Conservation (phyloP, 2,888 invertebrate genomes). For the Hirtodrosophila trivittata region DNA sequence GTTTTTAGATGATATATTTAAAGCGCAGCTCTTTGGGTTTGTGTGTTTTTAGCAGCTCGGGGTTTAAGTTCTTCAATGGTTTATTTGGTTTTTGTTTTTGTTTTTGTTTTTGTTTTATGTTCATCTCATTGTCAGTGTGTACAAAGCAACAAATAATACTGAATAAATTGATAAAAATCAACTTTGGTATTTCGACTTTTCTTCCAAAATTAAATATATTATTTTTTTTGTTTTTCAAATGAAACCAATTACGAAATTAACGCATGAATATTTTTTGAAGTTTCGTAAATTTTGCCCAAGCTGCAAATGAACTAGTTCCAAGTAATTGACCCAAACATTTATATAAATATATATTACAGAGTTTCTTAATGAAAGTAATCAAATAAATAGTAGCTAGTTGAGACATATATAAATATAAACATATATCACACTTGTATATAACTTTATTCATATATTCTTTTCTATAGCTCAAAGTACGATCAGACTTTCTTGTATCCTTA, state of each 20-base stretch:
- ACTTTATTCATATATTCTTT: no score
- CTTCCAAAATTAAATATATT: neutral
- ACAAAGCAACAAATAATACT: constrained; percentile 75
- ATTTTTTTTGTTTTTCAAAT: no score
- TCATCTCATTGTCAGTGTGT: constrained; percentile 38
- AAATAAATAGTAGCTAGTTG: no score
- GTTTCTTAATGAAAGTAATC: neutral
- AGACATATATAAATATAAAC: no score
- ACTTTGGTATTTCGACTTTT: constrained; percentile 42
- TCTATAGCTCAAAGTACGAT: no score
- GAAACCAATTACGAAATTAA: no score
- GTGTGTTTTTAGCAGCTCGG: constrained; percentile 26
- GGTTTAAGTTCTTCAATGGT: constrained; percentile 17
- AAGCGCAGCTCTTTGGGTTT: constrained; percentile 33
- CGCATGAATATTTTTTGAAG: no score
- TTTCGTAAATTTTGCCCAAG: constrained; percentile 1
- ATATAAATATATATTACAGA: neutral
- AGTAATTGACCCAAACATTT: constrained; percentile 1
- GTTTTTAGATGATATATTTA: constrained; percentile 18
- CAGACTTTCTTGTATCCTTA: no score
- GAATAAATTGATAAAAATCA: constrained; percentile 69
- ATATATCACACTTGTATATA: no score
- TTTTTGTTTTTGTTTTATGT: constrained; percentile 6
- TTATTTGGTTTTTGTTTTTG: constrained; percentile 10
- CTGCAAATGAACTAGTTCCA: neutral